Evolutionary conservation across 2,113 vertebrate species (phyloP).

Genomic region (Danionella cerebrum): DNA sequence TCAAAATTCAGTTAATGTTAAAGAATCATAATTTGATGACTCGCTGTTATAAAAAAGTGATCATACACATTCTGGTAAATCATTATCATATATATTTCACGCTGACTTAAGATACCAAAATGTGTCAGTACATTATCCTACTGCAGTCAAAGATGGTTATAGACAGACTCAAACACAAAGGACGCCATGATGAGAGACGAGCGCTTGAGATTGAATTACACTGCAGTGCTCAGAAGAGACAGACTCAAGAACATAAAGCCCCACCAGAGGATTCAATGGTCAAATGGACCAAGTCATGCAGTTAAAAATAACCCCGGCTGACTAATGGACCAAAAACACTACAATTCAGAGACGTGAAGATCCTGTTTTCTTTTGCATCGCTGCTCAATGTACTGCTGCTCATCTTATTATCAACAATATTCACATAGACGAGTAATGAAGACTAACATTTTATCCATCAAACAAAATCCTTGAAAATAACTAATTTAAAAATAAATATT

Average conservation of each 20-base stretch:
- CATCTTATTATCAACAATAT: no score
- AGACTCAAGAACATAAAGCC: background rate
- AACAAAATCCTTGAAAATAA: no score
- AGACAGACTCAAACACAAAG: background rate
- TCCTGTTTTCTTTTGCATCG: background rate
- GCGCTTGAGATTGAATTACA: conserved; percentile 12
- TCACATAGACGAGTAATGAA: no score
- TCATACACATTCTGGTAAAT: no score
- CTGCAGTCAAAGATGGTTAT: background rate
- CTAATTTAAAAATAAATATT: no score
- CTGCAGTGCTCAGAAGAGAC: conserved; percentile 4
- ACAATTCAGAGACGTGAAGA: background rate
- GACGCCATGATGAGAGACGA: background rate
- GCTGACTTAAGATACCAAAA: no score
- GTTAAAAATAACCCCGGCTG: background rate
- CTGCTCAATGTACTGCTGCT: background rate
- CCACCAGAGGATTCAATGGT: background rate
- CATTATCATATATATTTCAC: no score
- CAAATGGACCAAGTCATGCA: background rate
- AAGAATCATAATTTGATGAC: no score
- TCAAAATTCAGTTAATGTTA: no score
- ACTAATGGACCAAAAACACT: background rate
- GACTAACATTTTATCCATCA: no score
- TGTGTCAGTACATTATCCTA: background rate
- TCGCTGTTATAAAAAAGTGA: no score